Conservation (phyloP, 2,113 vertebrate species). For the Tonatia bakeri region DNA sequence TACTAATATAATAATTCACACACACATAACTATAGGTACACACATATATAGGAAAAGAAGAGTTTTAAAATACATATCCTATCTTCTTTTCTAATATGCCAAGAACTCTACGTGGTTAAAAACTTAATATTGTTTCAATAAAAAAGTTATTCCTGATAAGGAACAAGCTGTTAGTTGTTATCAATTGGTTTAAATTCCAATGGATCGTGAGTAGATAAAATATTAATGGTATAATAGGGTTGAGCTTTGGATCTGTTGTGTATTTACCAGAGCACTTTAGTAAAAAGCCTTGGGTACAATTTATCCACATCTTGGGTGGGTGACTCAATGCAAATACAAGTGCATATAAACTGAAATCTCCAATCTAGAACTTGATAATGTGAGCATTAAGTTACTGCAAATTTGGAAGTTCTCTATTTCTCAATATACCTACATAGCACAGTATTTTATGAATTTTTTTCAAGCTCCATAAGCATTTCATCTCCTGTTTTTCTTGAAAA, state of each 20-base stretch:
- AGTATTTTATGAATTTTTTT: not conserved
- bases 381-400: not conserved
- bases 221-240: not conserved
- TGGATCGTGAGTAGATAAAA: not conserved
- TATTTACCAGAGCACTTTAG: not conserved
- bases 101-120: not conserved
- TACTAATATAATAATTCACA: not conserved
- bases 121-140: not conserved
- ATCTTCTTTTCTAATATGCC: not conserved
- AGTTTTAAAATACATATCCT: conserved; percentile 1
- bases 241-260: conserved; percentile 20
- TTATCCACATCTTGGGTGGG: not conserved
- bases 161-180: not conserved
- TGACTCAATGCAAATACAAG: not conserved
- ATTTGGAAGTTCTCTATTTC: not conserved
- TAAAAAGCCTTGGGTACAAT: not conserved
- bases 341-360: not conserved
- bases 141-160: not conserved
- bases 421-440: not conserved
- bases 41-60: conserved; percentile 48
- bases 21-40: conserved; percentile 71
- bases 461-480: not conserved
- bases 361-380: not conserved
- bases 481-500: not conserved
- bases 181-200: not conserved